Base-by-base conservation (phyloP, 2,888 invertebrate species). In the Leucania comma region DNA sequence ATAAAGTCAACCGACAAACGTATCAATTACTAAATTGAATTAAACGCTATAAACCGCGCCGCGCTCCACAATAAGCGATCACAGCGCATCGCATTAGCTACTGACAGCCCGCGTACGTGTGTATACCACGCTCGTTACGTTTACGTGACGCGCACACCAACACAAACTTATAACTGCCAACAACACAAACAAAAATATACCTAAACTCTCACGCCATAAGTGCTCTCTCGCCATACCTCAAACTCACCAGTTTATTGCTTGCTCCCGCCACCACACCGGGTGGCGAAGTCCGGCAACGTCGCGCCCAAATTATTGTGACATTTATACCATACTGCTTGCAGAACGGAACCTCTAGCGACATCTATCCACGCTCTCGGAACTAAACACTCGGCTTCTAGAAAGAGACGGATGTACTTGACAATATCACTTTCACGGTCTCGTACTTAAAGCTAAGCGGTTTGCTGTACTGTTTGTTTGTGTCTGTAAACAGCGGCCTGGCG, bases 401-500 rank as follows among this genome's bases (percentile, higher is more conserved):
- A 88, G 94, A 91, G 96, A 95, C 85, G 89, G 94, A 89, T 87
- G 87, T 89, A 93, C 93, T 95, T 95, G 94, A 95, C 94, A 94
- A 95, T 95, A 95, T 95, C 95, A 95, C 95, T 95, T 95, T 96
- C 95, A 95, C 94, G 95, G 94, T 95, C 94, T 92, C 93, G 92
- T 95, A 95, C 95, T 94, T 95, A 95, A 95, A 95, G 94, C 95
- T 95, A 96, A 96, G 95, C 95, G 95, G 95, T 95, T 95, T 95
- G 95, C 94, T 95, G 95, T 95, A 94, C 95, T 95, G 96, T 96
- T 96, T 96, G 95, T 95, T 95, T 96, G 96, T 94, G 94, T 96
- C 95, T 95, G 95, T 96, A 96, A 96, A 96, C 96, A 95, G 95
- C 94, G 93, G 92, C 92, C 92, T 91, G 93, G 91, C 92, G 95